Evolutionary conservation across 2,888 invertebrate genomes (phyloP).

Genomic region (Saturnia pavonia): DNA sequence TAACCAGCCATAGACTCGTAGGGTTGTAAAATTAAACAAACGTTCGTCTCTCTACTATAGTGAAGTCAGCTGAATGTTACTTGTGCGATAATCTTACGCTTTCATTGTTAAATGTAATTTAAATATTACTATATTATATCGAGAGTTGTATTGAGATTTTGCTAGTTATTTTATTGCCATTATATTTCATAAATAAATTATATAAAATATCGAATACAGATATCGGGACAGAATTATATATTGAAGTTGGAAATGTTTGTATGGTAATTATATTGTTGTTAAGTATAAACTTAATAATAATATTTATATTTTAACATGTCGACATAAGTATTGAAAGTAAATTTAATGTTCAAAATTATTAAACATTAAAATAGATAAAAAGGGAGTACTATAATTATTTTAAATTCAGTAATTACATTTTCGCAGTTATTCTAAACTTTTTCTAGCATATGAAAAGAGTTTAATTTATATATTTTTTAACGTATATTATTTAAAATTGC

Average conservation of each 20-base stretch:
- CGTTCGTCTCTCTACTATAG: constrained; percentile 50
- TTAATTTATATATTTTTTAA: neutral
- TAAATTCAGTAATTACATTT: constrained; percentile 35
- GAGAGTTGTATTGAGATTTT: constrained; percentile 60
- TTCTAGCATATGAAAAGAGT: neutral
- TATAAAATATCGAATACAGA: constrained; percentile 35
- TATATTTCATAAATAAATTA: constrained; percentile 52
- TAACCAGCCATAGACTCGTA: constrained; percentile 77
- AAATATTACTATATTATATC: constrained; percentile 61
- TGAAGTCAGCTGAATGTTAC: constrained; percentile 49
- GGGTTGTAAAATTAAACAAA: constrained; percentile 49
- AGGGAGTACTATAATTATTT: constrained; percentile 39
- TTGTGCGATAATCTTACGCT: constrained; percentile 63
- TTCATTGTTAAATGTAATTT: constrained; percentile 75
- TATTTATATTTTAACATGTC: constrained; percentile 63
- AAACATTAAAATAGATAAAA: constrained; percentile 41
- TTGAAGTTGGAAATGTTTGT: constrained; percentile 52
- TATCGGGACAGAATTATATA: constrained; percentile 55
- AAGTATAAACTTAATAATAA: constrained; percentile 64
- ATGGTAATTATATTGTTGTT: constrained; percentile 71
- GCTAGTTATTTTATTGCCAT: constrained; percentile 64
- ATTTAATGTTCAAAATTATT: constrained; percentile 47
- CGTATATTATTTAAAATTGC: neutral
- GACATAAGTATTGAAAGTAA: constrained; percentile 53
- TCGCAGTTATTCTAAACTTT: constrained; percentile 1